Conservation (phyloP, 2,113 vertebrate genomes). For the Gadus chalcogrammus region DNA sequence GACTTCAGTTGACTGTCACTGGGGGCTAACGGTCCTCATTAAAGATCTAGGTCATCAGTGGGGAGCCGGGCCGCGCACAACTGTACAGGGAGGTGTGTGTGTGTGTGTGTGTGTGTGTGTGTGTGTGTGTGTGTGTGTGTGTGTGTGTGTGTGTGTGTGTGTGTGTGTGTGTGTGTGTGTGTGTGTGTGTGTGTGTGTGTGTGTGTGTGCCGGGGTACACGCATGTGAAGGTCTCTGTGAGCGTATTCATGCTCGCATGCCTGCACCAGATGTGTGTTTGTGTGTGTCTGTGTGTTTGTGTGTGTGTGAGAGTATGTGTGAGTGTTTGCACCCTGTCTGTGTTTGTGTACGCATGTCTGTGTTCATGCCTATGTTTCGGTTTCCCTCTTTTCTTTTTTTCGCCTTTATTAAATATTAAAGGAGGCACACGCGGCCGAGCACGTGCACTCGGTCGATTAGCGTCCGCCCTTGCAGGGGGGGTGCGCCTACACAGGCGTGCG, state of each 20-base stretch:
- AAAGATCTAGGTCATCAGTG: constrained; percentile 91
- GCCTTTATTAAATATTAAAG: too few species aligned
- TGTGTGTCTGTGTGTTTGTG: neutral
- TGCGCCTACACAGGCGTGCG: neutral
- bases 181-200: constrained; percentile 7
- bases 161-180: constrained; percentile 11
- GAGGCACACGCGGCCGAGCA: too few species aligned
- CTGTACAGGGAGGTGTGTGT: constrained; percentile 74
- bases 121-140: constrained; percentile 11
- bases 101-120: constrained; percentile 40
- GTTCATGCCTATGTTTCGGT: too few species aligned
- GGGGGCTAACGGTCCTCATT: constrained; percentile 93
- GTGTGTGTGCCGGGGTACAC: constrained; percentile 10
- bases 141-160: constrained; percentile 5
- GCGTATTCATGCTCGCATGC: neutral
- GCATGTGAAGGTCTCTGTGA: constrained; percentile 14
- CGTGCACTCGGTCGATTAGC: too few species aligned
- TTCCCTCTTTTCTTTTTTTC: too few species aligned
- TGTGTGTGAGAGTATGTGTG: neutral
- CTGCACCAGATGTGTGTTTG: neutral
- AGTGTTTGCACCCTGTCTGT: neutral
- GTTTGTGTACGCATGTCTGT: neutral
- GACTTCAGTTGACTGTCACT: constrained; percentile 86
- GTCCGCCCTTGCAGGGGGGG: neutral
- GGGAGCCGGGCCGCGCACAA: constrained; percentile 87